Conservation (phyloP, 2,113 vertebrate genomes). For the Stercorarius parasiticus region DNA sequence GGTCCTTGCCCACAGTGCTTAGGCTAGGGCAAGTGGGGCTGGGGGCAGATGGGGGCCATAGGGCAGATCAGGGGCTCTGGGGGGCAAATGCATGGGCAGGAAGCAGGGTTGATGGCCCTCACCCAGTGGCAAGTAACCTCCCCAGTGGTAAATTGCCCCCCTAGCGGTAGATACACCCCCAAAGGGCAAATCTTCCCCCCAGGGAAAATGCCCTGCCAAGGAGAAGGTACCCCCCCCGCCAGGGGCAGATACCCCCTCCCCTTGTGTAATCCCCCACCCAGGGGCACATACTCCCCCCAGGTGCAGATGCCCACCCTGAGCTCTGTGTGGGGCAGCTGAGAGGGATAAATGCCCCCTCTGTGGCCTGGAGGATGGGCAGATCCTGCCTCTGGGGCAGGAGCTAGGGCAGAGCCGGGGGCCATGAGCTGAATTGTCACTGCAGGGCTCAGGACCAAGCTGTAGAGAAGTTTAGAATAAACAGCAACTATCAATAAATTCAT, state of each 20-base stretch:
- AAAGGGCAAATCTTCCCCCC: not conserved
- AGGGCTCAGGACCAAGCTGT: not conserved
- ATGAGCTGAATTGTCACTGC: not conserved
- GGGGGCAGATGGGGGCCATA: not conserved
- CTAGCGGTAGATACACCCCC: not conserved
- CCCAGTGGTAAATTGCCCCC: not conserved
- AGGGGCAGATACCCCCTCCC: not conserved
- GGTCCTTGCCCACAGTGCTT: rapidly evolving
- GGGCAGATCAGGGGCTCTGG: not conserved
- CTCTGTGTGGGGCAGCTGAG: not conserved
- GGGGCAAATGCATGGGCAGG: not conserved
- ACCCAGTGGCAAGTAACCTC: not conserved
- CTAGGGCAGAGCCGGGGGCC: not conserved
- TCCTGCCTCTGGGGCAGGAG: not conserved
- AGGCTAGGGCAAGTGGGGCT: too few relatives aligned
- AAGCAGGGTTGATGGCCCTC: not conserved
- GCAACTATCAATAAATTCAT: not conserved
- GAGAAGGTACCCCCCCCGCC: too few relatives aligned
- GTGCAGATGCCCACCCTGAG: not conserved
- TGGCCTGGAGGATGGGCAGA: not conserved
- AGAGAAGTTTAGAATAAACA: not conserved
- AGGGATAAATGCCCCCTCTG: not conserved
- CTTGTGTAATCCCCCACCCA: not conserved
- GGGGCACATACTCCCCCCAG: too few relatives aligned
- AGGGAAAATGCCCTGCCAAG: not conserved